Base-by-base conservation (phyloP, 2,888 invertebrate species). In the Sesia apiformis region DNA sequence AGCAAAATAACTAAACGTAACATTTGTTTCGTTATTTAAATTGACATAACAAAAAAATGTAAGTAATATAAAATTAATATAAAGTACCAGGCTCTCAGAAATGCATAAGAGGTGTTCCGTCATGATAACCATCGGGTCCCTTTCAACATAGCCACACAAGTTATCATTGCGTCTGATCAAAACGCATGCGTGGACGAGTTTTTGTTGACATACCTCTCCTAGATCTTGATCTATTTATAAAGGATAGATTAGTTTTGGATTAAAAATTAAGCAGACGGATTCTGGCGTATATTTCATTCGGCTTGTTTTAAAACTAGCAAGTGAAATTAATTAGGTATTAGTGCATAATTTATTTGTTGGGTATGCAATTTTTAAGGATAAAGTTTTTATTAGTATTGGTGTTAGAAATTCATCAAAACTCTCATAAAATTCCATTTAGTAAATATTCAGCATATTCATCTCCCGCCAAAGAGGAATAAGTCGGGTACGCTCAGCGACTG, bases 11-110 rank as follows among this genome's bases (percentile, higher is more conserved):
- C 7, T 5, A 56, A 53, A 54, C 51, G 51, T 52, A 75, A 85
- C 81, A n/a, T n/a, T n/a, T n/a, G n/a, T n/a, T n/a, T n/a, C 85
- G 84, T 53, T 23, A 23, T 23, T 23, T 23, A 23, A 23, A 23
- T 23, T n/a, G n/a, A n/a, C n/a, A n/a, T n/a, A n/a, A 23, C 23
- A 23, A 23, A 23, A 23, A 23, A 23, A 23, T n/a, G n/a, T n/a
- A n/a, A n/a, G n/a, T n/a, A n/a, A 23, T 23, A 23, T 23, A 23
- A 51, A 75, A 85, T 81, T 85, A 84, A 83, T 79, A 81, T 76
- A 76, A 74, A 75, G 81, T 83, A 84, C 81, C 76, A 85, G 82
- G 84, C 76, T 71, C 70, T 74, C 79, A 84, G 78, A 84, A 81
- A 73, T 74, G 76, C 79, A 78, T 78, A 83, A 82, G 82, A 85